Conservation (phyloP, 2,113 vertebrate genomes). For the Boleophthalmus pectinirostris region DNA sequence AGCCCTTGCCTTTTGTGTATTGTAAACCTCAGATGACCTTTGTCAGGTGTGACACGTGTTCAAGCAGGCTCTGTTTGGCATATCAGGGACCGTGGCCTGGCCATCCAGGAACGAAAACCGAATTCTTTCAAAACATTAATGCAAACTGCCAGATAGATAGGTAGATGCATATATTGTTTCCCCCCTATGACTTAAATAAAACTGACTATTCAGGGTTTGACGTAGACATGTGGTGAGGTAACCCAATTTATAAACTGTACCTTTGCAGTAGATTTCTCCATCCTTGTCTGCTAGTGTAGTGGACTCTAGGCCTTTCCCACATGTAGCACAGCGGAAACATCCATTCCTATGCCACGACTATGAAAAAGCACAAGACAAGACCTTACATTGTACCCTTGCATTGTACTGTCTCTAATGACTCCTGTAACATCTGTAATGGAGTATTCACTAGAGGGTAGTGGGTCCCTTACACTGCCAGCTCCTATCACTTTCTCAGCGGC, state of each 20-base stretch:
- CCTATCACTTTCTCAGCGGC: conserved; percentile 94
- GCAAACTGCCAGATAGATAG: background rate
- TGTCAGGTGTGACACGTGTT: background rate
- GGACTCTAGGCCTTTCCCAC: conserved; percentile 92
- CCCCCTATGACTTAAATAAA: background rate
- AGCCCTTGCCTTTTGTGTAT: background rate
- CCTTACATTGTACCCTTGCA: background rate
- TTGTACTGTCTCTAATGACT: background rate
- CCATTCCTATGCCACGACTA: conserved; percentile 91
- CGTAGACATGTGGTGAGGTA: too few relatives aligned
- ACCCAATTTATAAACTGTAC: conserved; percentile 52
- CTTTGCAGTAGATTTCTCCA: conserved; percentile 96
- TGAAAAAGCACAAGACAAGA: background rate
- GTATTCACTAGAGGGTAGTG: background rate
- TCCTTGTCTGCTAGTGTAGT: conserved; percentile 94
- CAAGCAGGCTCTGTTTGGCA: too few relatives aligned
- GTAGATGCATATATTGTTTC: background rate
- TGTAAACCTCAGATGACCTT: background rate
- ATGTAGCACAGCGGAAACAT: conserved; percentile 92
- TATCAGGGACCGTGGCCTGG: too few relatives aligned
- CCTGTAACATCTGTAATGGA: background rate
- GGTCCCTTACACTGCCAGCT: conserved; percentile 85
- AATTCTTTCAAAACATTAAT: background rate
- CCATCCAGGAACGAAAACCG: too few relatives aligned
- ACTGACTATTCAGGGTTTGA: background rate